phyloP scores from a whole-genome alignment of 2,113 vertebrate genomes.

The Oncorhynchus masou region DNA sequence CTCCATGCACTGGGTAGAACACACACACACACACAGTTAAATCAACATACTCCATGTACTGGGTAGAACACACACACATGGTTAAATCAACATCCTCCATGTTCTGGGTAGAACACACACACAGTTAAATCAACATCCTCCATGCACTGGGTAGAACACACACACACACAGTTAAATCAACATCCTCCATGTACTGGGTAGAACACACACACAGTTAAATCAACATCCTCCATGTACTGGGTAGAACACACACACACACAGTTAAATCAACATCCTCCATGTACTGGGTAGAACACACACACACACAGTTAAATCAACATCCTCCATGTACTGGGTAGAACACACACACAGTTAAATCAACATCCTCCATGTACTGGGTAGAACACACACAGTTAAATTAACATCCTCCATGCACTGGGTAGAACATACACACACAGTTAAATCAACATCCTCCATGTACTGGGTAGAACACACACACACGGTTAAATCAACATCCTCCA shows the following conservation, averaged over 20 bases:
- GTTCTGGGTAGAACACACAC: constrained; percentile 68
- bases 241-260: not conserved
- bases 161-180: not conserved
- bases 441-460: constrained; percentile 78
- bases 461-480: constrained; percentile 47
- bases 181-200: constrained; percentile 81
- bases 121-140: constrained; percentile 57
- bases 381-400: not conserved
- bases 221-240: constrained; percentile 81
- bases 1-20: too few species aligned
- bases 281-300: constrained; percentile 68
- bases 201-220: not conserved
- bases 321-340: constrained; percentile 80
- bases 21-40: too few species aligned
- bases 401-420: too few species aligned
- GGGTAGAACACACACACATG: not conserved
- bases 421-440: too few species aligned
- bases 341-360: not conserved
- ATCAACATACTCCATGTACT: constrained; percentile 81
- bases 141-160: constrained; percentile 75
- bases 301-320: constrained; percentile 29
- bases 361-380: constrained; percentile 81
- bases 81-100: constrained; percentile 68
- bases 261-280: constrained; percentile 68
- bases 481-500: constrained; percentile 66